Evolutionary conservation across 2,797 vertebrate genomes (phyloP), one percentile per base, ranked within the genome.

Genomic region (Myotis myotis): DNA sequence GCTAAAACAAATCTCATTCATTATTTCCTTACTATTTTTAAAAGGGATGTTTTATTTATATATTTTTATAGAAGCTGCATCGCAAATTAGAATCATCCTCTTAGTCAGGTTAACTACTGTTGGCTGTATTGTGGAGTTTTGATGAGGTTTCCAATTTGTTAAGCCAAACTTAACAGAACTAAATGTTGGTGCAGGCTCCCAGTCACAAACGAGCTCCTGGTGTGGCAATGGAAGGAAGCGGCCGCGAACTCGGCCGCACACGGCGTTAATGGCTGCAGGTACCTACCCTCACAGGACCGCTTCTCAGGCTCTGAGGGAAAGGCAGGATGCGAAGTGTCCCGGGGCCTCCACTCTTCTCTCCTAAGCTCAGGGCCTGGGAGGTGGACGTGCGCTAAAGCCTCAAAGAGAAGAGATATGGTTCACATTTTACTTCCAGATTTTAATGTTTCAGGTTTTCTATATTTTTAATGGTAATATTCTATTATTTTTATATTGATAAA

Each of bases 141-240:
- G 74, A 85, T 90, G 86, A 2, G 55, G 13, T 70, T 92, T 97
- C 33, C 17, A 33, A 51, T 55, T 66, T 75, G 57, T 70, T 51
- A 78, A 93, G 47, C 25, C 57, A 82, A 95, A 92, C 47, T 87
- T 96, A 85, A 76, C 47, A 94, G 89, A 95, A 92, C 30, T 70
- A 93, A 93, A 91, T 36, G 71, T 89, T 96, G 81, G 47, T 57
- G 60, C 3, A 85, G n/a, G 85, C 22, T 70, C 22, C 72, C 75
- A 53, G 84, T 92, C 60, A 94, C 89, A 93, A 78, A 57, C 60
- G 78, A 84, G 87, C 33, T 85, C 28, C 16, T 82, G 25, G 87
- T 89, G 9, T 85, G 79, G 91, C 70, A 92, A 85, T 33, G 41
- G 28, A 80, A 51, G 57, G 83, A 53, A 87, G 78, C n/a, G 30